These are phyloP conservation scores for Trachops cirrhosus DNA, from an alignment of 2,797 vertebrate species.

Conservation along the genomic window DNA sequence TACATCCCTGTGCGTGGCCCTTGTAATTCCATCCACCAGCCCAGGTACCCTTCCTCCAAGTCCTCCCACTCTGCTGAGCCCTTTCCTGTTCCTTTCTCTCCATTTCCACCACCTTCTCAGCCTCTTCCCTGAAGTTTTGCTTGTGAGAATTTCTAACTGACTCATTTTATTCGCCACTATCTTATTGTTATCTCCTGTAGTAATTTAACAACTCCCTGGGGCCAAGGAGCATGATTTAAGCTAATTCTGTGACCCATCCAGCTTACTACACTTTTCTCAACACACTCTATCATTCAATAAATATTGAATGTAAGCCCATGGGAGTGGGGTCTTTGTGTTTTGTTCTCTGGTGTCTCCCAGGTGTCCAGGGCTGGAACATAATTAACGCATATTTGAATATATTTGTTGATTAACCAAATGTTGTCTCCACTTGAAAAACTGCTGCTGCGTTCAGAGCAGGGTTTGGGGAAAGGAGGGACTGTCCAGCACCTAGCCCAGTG, in stretches of 20 bases:
- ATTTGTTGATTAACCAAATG: not conserved
- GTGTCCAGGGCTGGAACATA: not conserved
- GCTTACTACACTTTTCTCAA: not conserved
- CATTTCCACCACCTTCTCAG: not conserved
- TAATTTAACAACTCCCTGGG: not conserved
- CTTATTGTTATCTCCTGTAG: not conserved
- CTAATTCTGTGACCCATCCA: not conserved
- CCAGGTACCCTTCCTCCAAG: not conserved
- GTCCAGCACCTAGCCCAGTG: not conserved
- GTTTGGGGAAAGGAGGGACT: too few relatives aligned
- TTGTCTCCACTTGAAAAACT: not conserved
- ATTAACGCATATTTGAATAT: accelerated
- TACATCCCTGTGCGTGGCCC: not conserved
- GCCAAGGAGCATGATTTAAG: not conserved
- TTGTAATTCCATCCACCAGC: not conserved
- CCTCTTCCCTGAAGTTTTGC: not conserved
- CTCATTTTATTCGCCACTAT: not conserved
- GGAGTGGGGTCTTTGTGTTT: not conserved
- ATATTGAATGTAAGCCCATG: too few relatives aligned
- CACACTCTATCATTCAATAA: accelerated
- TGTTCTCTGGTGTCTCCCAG: not conserved
- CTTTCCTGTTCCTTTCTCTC: not conserved
- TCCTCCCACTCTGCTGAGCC: too few relatives aligned
- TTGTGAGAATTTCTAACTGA: not conserved
- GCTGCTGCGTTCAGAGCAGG: not conserved